These are phyloP conservation scores for Dicrurus megarhynchus DNA, from an alignment of 2,113 vertebrate species.

Conservation along the genomic window DNA sequence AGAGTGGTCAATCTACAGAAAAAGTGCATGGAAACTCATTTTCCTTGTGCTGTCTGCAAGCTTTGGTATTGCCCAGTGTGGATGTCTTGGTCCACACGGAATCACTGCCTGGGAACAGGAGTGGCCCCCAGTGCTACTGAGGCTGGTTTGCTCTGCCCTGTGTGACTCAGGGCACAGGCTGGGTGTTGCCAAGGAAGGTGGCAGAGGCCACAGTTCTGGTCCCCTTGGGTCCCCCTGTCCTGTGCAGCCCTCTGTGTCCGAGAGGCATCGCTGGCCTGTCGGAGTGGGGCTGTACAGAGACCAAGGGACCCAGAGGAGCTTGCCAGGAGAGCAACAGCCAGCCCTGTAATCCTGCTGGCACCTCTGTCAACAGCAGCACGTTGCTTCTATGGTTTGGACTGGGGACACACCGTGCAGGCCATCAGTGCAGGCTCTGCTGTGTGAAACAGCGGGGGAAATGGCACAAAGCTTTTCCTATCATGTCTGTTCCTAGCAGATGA, in stretches of 20 bases:
- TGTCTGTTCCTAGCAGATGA: neutral
- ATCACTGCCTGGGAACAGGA: neutral
- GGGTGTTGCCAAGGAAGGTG: neutral
- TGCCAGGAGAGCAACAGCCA: neutral
- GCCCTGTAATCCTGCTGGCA: neutral
- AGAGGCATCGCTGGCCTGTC: neutral
- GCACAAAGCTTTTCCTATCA: neutral
- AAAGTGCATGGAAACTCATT: neutral
- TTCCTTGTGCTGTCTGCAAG: neutral
- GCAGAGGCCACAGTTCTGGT: neutral
- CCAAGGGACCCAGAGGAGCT: neutral
- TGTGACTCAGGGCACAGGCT: rapidly evolving
- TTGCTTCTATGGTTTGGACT: neutral
- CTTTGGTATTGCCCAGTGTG: rapidly evolving
- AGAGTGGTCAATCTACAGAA: neutral
- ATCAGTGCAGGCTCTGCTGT: neutral
- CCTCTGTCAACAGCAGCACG: neutral
- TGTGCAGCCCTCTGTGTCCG: neutral
- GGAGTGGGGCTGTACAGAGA: neutral
- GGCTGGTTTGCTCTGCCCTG: neutral
- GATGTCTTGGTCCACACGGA: neutral
- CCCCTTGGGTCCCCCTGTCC: neutral
- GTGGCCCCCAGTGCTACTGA: rapidly evolving
- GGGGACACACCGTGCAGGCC: neutral
- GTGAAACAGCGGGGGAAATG: neutral